phyloP scores from a whole-genome alignment of 2,797 vertebrate species.

The Alca torda region DNA sequence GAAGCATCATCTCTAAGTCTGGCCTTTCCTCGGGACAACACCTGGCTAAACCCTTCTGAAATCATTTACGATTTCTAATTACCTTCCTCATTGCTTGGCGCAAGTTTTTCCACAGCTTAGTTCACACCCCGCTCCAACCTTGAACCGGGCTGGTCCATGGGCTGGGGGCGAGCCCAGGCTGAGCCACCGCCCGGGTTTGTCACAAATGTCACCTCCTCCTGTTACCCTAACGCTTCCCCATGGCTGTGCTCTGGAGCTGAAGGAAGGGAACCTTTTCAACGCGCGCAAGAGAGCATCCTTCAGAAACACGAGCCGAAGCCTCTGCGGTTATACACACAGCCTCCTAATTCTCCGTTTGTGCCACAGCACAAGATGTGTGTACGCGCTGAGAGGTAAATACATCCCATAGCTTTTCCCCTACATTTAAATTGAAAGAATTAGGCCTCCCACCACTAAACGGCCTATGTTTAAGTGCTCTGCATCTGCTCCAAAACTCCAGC shows the following conservation, averaged over 20 bases:
- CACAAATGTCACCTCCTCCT: background rate
- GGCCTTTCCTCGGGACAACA: background rate
- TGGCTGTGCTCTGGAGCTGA: background rate
- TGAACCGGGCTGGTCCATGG: background rate
- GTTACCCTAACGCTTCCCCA: accelerated
- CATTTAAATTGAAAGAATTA: background rate
- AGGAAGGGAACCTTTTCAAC: background rate
- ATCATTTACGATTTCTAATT: background rate
- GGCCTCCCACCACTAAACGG: background rate
- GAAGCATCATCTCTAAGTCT: background rate
- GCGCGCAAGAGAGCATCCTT: background rate
- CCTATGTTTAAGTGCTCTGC: background rate
- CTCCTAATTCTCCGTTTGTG: background rate
- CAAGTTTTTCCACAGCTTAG: background rate
- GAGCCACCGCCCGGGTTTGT: background rate
- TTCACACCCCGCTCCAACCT: background rate
- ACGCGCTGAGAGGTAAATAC: background rate
- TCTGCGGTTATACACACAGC: background rate
- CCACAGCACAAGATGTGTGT: background rate
- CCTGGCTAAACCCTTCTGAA: background rate
- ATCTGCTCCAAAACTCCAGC: background rate
- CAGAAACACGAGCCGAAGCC: background rate
- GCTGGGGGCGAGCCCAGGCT: background rate
- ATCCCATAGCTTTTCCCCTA: background rate
- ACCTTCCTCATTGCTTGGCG: background rate